Evolutionary conservation across 2,888 invertebrate genomes (phyloP).

Genomic region (Drepana falcataria): DNA sequence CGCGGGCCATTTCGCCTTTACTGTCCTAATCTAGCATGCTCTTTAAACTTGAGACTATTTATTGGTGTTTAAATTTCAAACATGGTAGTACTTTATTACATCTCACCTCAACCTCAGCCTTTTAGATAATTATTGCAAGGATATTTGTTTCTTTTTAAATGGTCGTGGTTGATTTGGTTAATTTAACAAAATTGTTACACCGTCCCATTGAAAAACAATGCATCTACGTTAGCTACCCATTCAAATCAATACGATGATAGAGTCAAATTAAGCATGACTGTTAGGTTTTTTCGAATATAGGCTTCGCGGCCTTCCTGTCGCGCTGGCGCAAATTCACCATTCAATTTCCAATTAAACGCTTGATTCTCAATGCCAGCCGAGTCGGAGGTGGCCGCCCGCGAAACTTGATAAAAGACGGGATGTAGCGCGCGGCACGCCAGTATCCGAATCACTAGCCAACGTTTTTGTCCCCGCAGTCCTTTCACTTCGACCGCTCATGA

Average conservation of each 20-base stretch:
- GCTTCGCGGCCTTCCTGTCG: conserved; percentile 68
- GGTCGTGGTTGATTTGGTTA: conserved; percentile 25
- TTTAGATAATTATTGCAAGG: too few relatives aligned
- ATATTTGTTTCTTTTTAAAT: too few relatives aligned
- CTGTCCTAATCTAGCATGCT: conserved; percentile 37
- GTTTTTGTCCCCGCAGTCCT: conserved; percentile 70
- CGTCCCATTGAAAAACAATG: conserved; percentile 26
- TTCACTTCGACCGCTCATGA: conserved; percentile 72
- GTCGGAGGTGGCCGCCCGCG: conserved; percentile 62
- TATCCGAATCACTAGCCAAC: conserved; percentile 56
- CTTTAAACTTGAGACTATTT: conserved; percentile 14
- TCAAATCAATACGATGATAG: conserved; percentile 28
- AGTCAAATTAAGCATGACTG: conserved; percentile 40
- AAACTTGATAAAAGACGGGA: conserved; percentile 73
- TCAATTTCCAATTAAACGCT: conserved; percentile 77
- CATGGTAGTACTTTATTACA: too few relatives aligned
- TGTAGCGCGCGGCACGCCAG: conserved; percentile 66
- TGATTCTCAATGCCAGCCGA: conserved; percentile 74
- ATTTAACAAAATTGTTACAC: conserved; percentile 31
- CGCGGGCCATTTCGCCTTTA: conserved; percentile 37
- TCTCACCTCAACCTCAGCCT: too few relatives aligned
- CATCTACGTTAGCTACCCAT: conserved; percentile 19
- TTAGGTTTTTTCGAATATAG: conserved; percentile 58
- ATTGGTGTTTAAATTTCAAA: too few relatives aligned
- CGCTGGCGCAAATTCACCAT: conserved; percentile 64